Base-by-base conservation (phyloP, 2,888 invertebrate genomes). In the Pseudococcus viburni region DNA sequence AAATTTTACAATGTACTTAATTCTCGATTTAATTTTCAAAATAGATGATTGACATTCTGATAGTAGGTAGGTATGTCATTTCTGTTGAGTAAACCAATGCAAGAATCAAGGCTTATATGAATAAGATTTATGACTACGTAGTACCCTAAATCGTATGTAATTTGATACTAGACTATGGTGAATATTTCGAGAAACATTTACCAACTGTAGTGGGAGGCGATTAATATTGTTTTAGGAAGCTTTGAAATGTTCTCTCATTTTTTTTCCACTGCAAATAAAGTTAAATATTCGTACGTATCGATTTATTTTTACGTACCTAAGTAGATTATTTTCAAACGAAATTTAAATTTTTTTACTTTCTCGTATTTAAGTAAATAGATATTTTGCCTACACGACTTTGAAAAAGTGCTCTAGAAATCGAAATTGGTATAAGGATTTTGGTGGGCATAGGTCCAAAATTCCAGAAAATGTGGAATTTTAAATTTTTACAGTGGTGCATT, bases 221-320 rank as follows among this genome's bases (percentile, higher is more conserved):
- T 83, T 83, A 83, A 83, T 83, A n/a, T 83, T 83, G 46, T 83
- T 46, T 83, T 46, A 83, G 46, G 17, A 19, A 83, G 42, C 19
- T 26, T 83, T 19, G 42, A 46, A 83, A 83, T 83, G 46, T 46
- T 83, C 46, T 83, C 80, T 83, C 80, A 83, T 83, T 83, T 83
- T 80, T 80, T 33, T 46, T 17, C 46, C 0, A 33, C 19, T 83
- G 80, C 46, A 19, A 83, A 83, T 83, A 83, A 83, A 33, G 46
- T 46, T 19, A 42, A 33, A 83, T 19, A 83, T 83, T 83, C 19
- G 42, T 83, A 46, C 5, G 17, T 83, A 83, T 83, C 33, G 80
- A 83, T 83, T 83, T 83, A 42, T 83, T 33, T 46, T 83, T 33
- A 33, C 26, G 26, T 6, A n/a, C n/a, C n/a, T n/a, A n/a, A n/a